phyloP scores from a whole-genome alignment of 1,140 invertebrate genomes.

The Drosophila lini region DNA sequence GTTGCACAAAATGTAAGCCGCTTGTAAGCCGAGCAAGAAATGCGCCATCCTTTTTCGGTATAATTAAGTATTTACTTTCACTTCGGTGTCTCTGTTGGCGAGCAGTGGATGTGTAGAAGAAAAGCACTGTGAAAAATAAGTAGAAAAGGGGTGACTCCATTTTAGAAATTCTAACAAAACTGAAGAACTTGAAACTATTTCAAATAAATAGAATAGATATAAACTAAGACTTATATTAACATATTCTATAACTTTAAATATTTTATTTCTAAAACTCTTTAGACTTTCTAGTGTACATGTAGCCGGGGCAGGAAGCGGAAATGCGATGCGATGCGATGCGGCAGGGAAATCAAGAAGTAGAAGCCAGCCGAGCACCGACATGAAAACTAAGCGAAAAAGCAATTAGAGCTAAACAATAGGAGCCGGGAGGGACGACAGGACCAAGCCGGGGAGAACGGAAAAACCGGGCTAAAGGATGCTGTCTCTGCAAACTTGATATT shows the following conservation, averaged over 20 bases:
- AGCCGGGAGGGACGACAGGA: neutral
- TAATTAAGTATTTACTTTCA: constrained; percentile 81
- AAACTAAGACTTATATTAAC: too few relatives aligned
- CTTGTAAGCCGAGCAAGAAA: constrained; percentile 64
- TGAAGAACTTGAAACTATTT: too few relatives aligned
- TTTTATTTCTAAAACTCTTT: too few relatives aligned
- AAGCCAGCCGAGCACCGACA: constrained; percentile 51
- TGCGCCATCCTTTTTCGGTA: constrained; percentile 41
- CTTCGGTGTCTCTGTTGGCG: constrained; percentile 22
- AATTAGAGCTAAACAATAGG: constrained; percentile 73
- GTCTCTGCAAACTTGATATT: constrained; percentile 71
- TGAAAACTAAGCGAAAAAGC: constrained; percentile 76
- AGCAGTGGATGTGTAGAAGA: constrained; percentile 1
- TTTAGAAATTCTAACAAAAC: too few relatives aligned
- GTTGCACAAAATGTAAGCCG: constrained; percentile 67
- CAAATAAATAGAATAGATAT: too few relatives aligned
- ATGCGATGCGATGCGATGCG: constrained; percentile 65
- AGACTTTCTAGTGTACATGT: neutral
- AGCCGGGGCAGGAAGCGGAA: constrained; percentile 36
- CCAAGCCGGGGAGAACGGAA: neutral
- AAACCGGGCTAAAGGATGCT: constrained; percentile 32
- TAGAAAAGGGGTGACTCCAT: too few relatives aligned
- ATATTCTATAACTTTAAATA: neutral
- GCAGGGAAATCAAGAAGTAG: constrained; percentile 62
- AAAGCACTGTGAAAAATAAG: neutral